These are phyloP conservation scores for Setophaga kirtlandii DNA, from an alignment of 2,113 vertebrate species.

Conservation along the genomic window DNA sequence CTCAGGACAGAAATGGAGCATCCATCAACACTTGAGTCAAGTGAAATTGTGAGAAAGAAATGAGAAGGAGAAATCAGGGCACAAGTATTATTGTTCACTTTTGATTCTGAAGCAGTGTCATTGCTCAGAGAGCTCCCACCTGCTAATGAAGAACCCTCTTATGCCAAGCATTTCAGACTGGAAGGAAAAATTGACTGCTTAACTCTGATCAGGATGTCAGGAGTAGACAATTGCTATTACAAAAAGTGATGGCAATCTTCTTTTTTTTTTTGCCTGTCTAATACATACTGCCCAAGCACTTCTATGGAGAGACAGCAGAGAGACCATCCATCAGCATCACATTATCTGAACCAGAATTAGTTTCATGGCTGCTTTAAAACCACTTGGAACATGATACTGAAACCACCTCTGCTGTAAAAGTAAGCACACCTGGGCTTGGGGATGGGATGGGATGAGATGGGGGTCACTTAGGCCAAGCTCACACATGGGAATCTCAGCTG, in stretches of 20 bases:
- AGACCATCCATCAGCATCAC: background rate
- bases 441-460: background rate
- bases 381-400: background rate
- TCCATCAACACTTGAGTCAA: background rate
- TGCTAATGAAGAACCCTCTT: background rate
- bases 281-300: background rate
- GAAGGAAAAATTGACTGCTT: slow-evolving; percentile 1
- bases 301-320: background rate
- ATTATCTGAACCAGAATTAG: background rate
- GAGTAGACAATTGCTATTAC: background rate
- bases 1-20: background rate
- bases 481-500: background rate
- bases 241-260: background rate
- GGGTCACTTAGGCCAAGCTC: background rate
- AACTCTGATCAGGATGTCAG: background rate
- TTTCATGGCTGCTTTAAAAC: background rate
- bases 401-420: background rate
- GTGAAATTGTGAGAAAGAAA: background rate
- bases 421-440: background rate
- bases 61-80: slow-evolving; percentile 12
- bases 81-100: background rate
- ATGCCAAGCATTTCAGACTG: background rate
- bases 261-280: background rate
- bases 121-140: slow-evolving; percentile 18
- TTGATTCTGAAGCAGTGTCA: background rate